Conservation (phyloP, 2,113 vertebrate genomes). For the Xiphias gladius region DNA sequence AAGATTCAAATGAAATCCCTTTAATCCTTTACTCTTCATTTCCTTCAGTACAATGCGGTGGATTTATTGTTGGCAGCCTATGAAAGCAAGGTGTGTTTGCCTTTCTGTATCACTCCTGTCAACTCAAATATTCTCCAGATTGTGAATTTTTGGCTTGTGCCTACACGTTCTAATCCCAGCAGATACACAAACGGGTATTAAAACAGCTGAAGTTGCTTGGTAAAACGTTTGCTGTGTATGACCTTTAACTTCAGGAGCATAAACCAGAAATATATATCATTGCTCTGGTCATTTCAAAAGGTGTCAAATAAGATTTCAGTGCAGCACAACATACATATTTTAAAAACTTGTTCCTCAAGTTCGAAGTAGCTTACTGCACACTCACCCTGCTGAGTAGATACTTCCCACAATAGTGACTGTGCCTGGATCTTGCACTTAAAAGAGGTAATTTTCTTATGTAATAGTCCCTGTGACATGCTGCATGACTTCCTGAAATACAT, state of each 20-base stretch:
- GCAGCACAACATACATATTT: neutral
- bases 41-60: neutral
- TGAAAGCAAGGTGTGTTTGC: too few species aligned
- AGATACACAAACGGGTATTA: neutral
- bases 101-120: too few species aligned
- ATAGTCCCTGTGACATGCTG: too few species aligned
- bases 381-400: neutral
- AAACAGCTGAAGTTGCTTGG: neutral
- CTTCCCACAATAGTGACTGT: neutral
- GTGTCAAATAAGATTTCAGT: neutral
- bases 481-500: neutral
- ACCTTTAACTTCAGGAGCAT: neutral
- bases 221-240: too few species aligned
- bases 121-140: neutral
- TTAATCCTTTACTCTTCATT: neutral
- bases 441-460: neutral
- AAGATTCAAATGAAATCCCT: neutral
- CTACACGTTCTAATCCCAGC: neutral
- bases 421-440: neutral
- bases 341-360: neutral
- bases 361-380: neutral
- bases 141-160: too few species aligned
- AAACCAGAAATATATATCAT: neutral
- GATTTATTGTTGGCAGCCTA: neutral
- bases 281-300: neutral